Evolutionary conservation across 2,113 vertebrate species (phyloP).

Genomic region (Echinops telfairi): DNA sequence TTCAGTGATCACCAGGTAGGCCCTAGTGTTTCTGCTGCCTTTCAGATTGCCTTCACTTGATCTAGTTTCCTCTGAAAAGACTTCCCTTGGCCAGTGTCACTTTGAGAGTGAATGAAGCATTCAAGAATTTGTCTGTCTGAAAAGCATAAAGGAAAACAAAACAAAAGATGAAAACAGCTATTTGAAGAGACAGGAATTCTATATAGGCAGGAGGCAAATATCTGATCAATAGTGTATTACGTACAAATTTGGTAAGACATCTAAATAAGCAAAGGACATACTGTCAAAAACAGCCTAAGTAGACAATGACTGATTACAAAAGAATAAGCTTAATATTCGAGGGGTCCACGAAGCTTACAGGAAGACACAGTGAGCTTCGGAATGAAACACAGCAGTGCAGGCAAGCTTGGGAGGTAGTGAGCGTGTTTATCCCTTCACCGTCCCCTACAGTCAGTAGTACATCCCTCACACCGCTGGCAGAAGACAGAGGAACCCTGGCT

Average conservation of each 20-base stretch:
- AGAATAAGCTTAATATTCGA: background rate
- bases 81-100: background rate
- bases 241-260: background rate
- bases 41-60: constrained; percentile 33
- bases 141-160: constrained; percentile 37
- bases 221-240: background rate
- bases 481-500: too few species aligned
- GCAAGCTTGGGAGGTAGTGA: background rate
- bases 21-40: background rate
- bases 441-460: background rate
- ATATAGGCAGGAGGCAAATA: constrained; percentile 10
- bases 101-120: constrained; percentile 61
- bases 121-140: constrained; percentile 77
- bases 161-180: background rate
- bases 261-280: background rate
- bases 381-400: background rate
- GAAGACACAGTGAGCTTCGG: background rate
- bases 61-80: background rate
- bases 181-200: constrained; percentile 18
- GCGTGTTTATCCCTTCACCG: background rate
- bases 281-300: background rate
- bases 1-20: background rate
- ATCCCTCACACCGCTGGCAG: background rate
- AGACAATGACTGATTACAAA: background rate
- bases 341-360: background rate